phyloP scores from a whole-genome alignment of 2,113 vertebrate species.

The Mellivora capensis region DNA sequence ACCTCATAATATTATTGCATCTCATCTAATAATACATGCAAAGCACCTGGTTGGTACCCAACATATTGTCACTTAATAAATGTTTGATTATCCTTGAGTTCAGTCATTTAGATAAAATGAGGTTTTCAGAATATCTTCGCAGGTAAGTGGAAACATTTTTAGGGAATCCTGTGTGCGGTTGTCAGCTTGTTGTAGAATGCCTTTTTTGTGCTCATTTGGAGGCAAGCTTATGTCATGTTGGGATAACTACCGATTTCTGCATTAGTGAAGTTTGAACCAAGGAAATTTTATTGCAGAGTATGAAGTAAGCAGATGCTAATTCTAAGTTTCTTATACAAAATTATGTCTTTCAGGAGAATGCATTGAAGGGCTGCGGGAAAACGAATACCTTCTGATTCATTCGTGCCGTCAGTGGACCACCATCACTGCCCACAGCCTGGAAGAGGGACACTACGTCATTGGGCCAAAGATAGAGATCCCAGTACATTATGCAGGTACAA shows the following conservation, averaged over 20 bases:
- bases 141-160: background rate
- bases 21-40: background rate
- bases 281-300: background rate
- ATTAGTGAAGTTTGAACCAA: background rate
- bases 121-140: background rate
- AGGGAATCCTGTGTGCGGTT: background rate
- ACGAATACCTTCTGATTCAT: conserved; percentile 97
- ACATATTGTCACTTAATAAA: background rate
- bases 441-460: conserved; percentile 99
- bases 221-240: background rate
- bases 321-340: background rate
- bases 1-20: background rate
- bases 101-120: background rate
- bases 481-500: conserved; percentile 98
- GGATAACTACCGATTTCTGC: background rate
- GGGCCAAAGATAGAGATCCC: conserved; percentile 99
- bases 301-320: background rate
- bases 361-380: conserved; percentile 95
- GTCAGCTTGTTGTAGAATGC: background rate
- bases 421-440: conserved; percentile 98
- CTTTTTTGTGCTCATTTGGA: background rate
- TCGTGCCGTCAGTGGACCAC: conserved; percentile 99
- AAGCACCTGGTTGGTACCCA: background rate
- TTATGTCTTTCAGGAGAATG: conserved; percentile 88
- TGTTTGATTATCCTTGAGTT: background rate